Percentiles rank a stretch among this genome's conserved stretches.
Evolutionary conservation across 2,888 invertebrate genomes (phyloP).

Genomic region (Onchidella celtica): DNA sequence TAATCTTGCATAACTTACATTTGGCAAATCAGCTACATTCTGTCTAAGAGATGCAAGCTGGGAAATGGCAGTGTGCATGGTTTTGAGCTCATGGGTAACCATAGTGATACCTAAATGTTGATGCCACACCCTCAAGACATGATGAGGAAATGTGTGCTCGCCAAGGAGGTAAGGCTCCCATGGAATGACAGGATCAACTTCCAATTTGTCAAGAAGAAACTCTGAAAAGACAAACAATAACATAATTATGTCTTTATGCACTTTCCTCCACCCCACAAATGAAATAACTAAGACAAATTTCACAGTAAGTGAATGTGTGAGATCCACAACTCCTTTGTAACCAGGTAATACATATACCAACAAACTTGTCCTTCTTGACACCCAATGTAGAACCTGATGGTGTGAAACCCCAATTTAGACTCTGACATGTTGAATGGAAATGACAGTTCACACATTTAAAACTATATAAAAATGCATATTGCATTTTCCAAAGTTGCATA

Average conservation of each 20-base stretch:
- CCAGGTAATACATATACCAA: no score
- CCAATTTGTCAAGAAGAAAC: conserved; percentile 70
- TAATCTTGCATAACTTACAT: conserved; percentile 37
- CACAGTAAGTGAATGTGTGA: no score
- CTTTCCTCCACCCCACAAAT: not conserved
- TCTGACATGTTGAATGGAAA: no score
- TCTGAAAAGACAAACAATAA: conserved; percentile 56
- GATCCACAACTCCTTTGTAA: no score
- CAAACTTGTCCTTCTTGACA: no score
- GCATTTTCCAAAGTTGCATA: no score
- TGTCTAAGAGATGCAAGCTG: conserved; percentile 66
- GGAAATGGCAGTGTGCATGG: conserved; percentile 68
- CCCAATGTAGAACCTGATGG: no score
- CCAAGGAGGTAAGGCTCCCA: conserved; percentile 72
- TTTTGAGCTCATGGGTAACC: conserved; percentile 66
- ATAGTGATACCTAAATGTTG: conserved; percentile 65
- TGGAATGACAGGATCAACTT: conserved; percentile 69
- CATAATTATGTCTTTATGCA: not conserved
- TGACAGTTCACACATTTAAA: no score
- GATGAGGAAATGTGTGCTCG: conserved; percentile 72
- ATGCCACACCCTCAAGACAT: conserved; percentile 71
- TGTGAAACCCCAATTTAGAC: no score
- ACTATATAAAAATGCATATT: no score
- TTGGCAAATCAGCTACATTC: conserved; percentile 64
- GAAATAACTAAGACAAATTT: no score